These are phyloP conservation scores for Lysandra coridon DNA, from an alignment of 2,888 invertebrate genomes.

Conservation along the genomic window DNA sequence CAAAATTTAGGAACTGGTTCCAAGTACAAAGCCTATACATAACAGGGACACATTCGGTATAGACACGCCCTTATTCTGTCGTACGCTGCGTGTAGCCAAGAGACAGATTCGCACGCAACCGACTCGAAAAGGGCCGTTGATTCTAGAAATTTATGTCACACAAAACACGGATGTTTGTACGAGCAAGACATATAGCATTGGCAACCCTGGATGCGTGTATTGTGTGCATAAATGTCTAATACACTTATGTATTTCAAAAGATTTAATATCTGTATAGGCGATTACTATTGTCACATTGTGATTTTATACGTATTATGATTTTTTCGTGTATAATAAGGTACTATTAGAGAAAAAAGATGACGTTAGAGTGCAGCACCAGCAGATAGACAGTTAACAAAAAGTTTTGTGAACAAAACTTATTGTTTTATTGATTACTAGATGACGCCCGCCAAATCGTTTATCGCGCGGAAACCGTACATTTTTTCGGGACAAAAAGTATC, in stretches of 20 bases:
- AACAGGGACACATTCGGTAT: not conserved
- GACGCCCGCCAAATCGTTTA: no score
- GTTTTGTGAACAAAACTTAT: no score
- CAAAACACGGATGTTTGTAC: not conserved
- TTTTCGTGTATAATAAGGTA: not conserved
- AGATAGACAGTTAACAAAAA: no score
- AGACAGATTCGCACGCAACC: constrained; percentile 6
- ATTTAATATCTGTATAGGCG: not conserved
- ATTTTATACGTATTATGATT: not conserved
- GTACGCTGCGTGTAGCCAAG: not conserved
- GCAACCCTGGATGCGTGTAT: not conserved
- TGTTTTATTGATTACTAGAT: no score
- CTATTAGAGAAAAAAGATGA: no score
- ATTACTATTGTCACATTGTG: not conserved
- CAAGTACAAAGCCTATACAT: not conserved
- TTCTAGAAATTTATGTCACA: not conserved
- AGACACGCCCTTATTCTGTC: constrained; percentile 7
- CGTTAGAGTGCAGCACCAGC: no score
- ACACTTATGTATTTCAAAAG: not conserved
- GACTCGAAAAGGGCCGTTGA: not conserved
- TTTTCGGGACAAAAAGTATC: no score
- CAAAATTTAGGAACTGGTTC: not conserved
- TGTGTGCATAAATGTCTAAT: constrained; percentile 12
- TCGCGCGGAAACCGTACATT: no score
- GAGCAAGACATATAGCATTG: not conserved